Percentiles rank a stretch among this genome's conserved stretches.
Conservation (phyloP, 1,140 invertebrate species). For the Dreissena rostriformis region DNA sequence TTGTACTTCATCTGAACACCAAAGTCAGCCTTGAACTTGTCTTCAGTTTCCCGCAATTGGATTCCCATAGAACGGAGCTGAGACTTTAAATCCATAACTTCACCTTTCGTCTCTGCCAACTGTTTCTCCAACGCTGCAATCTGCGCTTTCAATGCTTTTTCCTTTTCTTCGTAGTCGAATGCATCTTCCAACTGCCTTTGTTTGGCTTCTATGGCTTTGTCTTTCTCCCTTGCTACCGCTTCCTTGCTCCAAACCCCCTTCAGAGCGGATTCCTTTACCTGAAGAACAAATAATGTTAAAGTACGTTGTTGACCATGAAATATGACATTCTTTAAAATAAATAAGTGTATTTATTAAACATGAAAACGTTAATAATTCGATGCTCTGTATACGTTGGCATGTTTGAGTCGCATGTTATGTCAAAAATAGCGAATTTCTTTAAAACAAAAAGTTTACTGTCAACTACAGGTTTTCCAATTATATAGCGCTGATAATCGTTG, state of each 20-base stretch:
- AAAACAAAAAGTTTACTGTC: too few species aligned
- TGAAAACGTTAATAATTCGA: too few species aligned
- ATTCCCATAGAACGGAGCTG: slow-evolving; percentile 13
- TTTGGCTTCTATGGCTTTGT: slow-evolving; percentile 59
- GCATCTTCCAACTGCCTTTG: slow-evolving; percentile 57
- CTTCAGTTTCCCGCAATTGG: slow-evolving; percentile 39
- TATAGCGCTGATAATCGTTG: too few species aligned
- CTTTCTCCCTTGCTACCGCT: slow-evolving; percentile 54
- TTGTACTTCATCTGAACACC: slow-evolving; percentile 42
- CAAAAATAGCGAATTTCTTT: too few species aligned
- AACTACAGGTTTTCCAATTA: too few species aligned
- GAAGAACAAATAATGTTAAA: too few species aligned
- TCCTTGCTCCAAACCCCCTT: slow-evolving; percentile 56
- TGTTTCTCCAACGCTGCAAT: slow-evolving; percentile 31
- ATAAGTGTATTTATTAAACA: too few species aligned
- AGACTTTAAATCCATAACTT: slow-evolving; percentile 37
- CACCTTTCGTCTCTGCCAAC: slow-evolving; percentile 11
- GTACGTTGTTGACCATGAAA: too few species aligned
- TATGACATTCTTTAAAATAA: too few species aligned
- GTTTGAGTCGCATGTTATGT: too few species aligned
- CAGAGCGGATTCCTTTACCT: slow-evolving; percentile 45
- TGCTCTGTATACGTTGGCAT: too few species aligned
- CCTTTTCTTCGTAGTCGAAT: slow-evolving; percentile 49
- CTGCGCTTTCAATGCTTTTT: slow-evolving; percentile 19
- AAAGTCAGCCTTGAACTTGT: slow-evolving; percentile 34